Evolutionary conservation across 2,113 vertebrate genomes (phyloP).

Genomic region (Furnarius figulus): DNA sequence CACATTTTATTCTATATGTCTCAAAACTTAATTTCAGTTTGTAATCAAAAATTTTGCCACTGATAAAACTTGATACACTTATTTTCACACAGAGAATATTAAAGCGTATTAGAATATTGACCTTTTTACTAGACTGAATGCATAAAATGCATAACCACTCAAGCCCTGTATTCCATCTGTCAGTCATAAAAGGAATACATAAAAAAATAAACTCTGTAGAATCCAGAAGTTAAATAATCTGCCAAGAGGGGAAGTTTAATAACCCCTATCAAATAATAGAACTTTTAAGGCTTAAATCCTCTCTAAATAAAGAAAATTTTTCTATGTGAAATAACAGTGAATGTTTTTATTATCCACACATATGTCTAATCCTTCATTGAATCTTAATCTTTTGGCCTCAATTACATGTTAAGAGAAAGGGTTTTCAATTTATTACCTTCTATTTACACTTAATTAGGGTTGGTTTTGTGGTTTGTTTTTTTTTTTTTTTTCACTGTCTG

Average conservation of each 20-base stretch:
- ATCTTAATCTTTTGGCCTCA: not conserved
- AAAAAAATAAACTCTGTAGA: not conserved
- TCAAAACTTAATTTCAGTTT: not conserved
- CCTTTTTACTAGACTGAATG: not conserved
- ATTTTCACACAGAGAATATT: not conserved
- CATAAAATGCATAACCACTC: rapidly evolving
- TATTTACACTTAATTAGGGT: not conserved
- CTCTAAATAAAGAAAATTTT: not conserved
- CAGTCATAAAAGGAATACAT: not conserved
- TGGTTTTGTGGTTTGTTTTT: too few relatives aligned
- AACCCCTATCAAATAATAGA: not conserved
- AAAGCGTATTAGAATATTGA: not conserved
- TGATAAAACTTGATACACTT: not conserved
- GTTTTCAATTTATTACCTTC: not conserved
- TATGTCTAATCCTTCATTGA: not conserved
- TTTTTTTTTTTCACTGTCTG: not conserved
- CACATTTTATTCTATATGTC: not conserved
- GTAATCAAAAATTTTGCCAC: not conserved
- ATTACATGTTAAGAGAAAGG: not conserved
- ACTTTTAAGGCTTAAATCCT: not conserved
- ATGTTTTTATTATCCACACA: not conserved
- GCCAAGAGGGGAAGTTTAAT: not conserved
- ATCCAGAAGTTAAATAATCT: not conserved
- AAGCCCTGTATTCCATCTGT: not conserved
- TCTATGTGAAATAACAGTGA: not conserved